Evolutionary conservation across 2,888 invertebrate genomes (phyloP).

Genomic region (Eupithecia abbreviata): DNA sequence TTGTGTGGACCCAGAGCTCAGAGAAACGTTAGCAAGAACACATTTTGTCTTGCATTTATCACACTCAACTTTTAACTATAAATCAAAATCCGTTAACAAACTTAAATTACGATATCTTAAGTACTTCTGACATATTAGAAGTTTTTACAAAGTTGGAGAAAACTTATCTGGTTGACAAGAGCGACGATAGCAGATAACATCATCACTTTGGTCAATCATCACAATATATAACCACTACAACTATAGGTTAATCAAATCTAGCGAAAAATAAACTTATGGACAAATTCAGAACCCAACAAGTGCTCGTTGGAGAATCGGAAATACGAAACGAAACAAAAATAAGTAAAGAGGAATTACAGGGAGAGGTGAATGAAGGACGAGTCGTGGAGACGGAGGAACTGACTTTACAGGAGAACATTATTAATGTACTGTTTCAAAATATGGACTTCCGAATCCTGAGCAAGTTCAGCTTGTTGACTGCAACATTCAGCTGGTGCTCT

Average conservation of each 20-base stretch:
- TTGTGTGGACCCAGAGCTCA: not conserved
- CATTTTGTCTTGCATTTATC: constrained; percentile 8
- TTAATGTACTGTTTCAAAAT: not conserved
- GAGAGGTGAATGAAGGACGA: constrained; percentile 36
- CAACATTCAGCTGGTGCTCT: not conserved
- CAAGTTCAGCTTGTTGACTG: not conserved
- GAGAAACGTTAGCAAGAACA: not conserved
- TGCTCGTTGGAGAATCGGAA: constrained; percentile 45
- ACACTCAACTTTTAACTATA: constrained; percentile 25
- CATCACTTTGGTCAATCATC: constrained; percentile 62
- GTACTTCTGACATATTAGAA: constrained; percentile 42
- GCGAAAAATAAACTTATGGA: constrained; percentile 49
- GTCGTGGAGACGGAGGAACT: not conserved
- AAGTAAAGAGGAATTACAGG: constrained; percentile 46
- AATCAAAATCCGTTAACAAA: constrained; percentile 30
- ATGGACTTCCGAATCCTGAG: not conserved
- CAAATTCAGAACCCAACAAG: constrained; percentile 65
- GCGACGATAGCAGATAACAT: constrained; percentile 22
- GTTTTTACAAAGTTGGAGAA: constrained; percentile 37
- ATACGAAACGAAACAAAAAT: constrained; percentile 27
- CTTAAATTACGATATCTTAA: constrained; percentile 36
- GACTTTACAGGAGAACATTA: not conserved
- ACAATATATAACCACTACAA: constrained; percentile 49
- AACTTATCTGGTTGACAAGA: constrained; percentile 55
- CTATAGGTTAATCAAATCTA: constrained; percentile 27